Evolutionary conservation across 2,888 invertebrate species (phyloP), one percentile per base, ranked within the genome.

Genomic region (Rotaria magnacalcarata): DNA sequence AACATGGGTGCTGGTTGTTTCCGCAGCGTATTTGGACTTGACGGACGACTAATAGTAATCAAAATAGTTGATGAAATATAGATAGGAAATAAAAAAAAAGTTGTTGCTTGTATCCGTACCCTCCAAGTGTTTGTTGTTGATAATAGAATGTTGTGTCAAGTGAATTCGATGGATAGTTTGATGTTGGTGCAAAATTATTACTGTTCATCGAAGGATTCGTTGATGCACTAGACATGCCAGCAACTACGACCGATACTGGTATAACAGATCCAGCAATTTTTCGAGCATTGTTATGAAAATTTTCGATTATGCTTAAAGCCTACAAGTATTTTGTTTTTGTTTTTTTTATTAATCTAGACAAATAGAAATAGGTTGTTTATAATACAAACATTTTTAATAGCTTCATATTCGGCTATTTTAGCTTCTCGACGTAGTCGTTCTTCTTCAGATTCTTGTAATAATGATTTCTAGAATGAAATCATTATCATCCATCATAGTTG

Each of bases 381-480:
- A 19, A 54, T 19, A 34, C 34, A n/a, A 47, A 80, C 80, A 47
- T 24, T 43, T 47, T 80, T 80, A 47, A 80, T 14, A n/a, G 80
- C 80, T 47, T 80, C 80, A 10, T 47, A 80, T 47, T 80, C 47
- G 24, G 43, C n/a, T 24, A 80, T n/a, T 80, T 80, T 80, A 24
- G 21, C 7, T 80, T 80, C 80, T 19, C 80, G 80, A 47, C 47
- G 43, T 47, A n/a, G 43, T 80, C 47, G 47, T 80, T 80, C 80
- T 14, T 80, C 80, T 47, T 43, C 80, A 4, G 80, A 80, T 47
- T 80, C 80, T 80, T 80, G 47, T 47, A 67, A 47, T 80, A 80
- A 80, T 8, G 47, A 80, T 80, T 47, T 47, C 80, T 47, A 47
- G 21, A 47, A 7, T 11, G 21, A 43, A 5, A 80, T 75, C 7